Percentiles rank a stretch among this genome's conserved stretches.
These are phyloP conservation scores for Osmoderma eremita DNA, from an alignment of 2,888 invertebrate genomes.

Conservation along the genomic window DNA sequence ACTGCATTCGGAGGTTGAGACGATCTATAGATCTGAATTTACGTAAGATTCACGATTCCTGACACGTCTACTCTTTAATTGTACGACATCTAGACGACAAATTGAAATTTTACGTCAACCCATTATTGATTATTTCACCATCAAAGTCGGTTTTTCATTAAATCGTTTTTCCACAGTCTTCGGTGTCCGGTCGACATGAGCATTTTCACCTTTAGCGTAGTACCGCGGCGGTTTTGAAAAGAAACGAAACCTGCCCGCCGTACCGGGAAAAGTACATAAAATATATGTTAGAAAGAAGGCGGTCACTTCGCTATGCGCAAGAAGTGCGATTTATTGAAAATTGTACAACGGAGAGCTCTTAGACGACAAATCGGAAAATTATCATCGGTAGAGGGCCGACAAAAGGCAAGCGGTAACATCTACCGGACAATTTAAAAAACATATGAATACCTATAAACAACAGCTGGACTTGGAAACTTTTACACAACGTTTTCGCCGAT, in stretches of 20 bases:
- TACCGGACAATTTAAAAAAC: slow-evolving; percentile 46
- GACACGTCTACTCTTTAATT: slow-evolving; percentile 13
- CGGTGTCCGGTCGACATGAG: slow-evolving; percentile 37
- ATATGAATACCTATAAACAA: slow-evolving; percentile 43
- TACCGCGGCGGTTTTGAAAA: slow-evolving; percentile 15
- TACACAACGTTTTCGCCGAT: slow-evolving; percentile 11
- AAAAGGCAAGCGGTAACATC: slow-evolving; percentile 52
- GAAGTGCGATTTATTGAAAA: slow-evolving; percentile 51
- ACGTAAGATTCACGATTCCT: neutral
- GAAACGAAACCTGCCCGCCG: slow-evolving; percentile 26
- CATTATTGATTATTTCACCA: slow-evolving; percentile 27
- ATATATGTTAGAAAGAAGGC: slow-evolving; percentile 37
- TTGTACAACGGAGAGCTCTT: slow-evolving; percentile 50
- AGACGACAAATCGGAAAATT: slow-evolving; percentile 55
- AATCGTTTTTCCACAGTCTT: slow-evolving; percentile 35
- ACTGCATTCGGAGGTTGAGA: too few species aligned
- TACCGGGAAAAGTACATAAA: slow-evolving; percentile 40
- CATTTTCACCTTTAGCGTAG: slow-evolving; percentile 42
- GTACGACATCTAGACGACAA: slow-evolving; percentile 12
- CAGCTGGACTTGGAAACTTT: slow-evolving; percentile 10
- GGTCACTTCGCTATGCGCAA: slow-evolving; percentile 29
- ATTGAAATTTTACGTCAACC: slow-evolving; percentile 24
- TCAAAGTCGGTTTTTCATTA: slow-evolving; percentile 31
- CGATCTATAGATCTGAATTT: too few species aligned
- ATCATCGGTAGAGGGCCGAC: slow-evolving; percentile 53